Percentiles rank a stretch among this genome's conserved stretches.
These are phyloP conservation scores for Lysandra bellargus DNA, from an alignment of 2,888 invertebrate genomes.

Conservation along the genomic window DNA sequence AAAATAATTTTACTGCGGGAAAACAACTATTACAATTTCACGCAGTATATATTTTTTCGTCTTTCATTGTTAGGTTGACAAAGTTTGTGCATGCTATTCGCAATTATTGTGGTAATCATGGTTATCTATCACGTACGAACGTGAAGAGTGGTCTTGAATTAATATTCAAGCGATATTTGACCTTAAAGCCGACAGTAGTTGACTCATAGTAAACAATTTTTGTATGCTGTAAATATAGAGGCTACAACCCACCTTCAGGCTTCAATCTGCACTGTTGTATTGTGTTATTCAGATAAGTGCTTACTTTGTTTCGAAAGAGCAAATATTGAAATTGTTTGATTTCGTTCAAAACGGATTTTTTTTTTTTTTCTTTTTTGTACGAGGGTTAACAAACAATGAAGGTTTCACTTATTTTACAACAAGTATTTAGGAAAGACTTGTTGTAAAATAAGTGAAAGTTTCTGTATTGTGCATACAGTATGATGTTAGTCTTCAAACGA, in stretches of 20 bases:
- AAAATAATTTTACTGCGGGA: too few relatives aligned
- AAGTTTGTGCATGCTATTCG: too few relatives aligned
- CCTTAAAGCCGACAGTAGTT: not conserved
- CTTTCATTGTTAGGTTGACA: too few relatives aligned
- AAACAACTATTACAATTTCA: too few relatives aligned
- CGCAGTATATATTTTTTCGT: too few relatives aligned
- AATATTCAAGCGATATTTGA: not conserved
- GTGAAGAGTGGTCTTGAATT: not conserved
- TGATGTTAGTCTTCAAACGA: too few relatives aligned
- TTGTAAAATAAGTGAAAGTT: too few relatives aligned
- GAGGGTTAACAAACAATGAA: not conserved
- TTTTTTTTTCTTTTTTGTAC: not conserved
- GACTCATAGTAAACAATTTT: not conserved
- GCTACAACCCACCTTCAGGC: not conserved
- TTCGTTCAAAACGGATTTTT: not conserved
- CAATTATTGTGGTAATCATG: too few relatives aligned
- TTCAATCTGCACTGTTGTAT: not conserved
- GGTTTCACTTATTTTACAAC: too few relatives aligned
- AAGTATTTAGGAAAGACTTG: too few relatives aligned
- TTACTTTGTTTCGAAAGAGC: not conserved
- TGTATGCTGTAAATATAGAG: not conserved
- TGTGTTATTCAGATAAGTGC: not conserved
- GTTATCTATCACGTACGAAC: too few relatives aligned
- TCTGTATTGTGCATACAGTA: too few relatives aligned
- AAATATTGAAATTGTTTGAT: slow-evolving; percentile 1